Base-by-base conservation (phyloP, 2,888 invertebrate species). In the Spatulosminthurus flaviceps region DNA sequence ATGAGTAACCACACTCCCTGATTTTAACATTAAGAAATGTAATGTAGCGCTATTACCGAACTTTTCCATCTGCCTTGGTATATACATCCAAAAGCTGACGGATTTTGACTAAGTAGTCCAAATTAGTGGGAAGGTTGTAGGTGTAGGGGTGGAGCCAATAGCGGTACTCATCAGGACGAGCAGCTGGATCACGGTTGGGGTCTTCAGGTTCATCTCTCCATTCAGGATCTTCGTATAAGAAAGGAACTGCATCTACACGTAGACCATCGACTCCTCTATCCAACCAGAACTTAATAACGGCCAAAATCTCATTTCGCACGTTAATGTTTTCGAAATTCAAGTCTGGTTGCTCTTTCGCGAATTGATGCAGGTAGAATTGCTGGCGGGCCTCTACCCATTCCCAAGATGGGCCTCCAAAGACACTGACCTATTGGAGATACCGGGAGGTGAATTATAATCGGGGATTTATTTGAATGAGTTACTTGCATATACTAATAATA, bases 311-410 rank as follows among this genome's bases (percentile, higher is more conserved):
- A 0, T 89, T 86, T 1, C 92, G 89, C 0, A 95, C 93, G 0
- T 87, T 87, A 0, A 90, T 88, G 86, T 94, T 93, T 80, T 91
- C 89, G 89, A 93, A 94, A 89, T 96, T 95, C 4, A 97, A 90
- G 87, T 96, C 95, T 0, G 96, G 93, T 86, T 92, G 91, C 21
- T 90, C 89, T 0, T 87, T 87, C 0, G 90, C 90, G 86, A 92
- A 93, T 86, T 94, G 94, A 81, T 95, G 94, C 75, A 95, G 90
- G 87, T 95, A 95, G 88, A 90, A 95, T 87, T 93, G 92, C 82
- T 91, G 88, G 21, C 94, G 90, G 21, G 87, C 87, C 0, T 90
- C 89, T 82, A 90, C 89, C 89, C 92, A 95, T 19, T 90, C 89
- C 95, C 95, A 95, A 0, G 93, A 93, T 7, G 92, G 90, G 70